phyloP scores from a whole-genome alignment of 2,113 vertebrate species.

The Stigmatopora nigra region DNA sequence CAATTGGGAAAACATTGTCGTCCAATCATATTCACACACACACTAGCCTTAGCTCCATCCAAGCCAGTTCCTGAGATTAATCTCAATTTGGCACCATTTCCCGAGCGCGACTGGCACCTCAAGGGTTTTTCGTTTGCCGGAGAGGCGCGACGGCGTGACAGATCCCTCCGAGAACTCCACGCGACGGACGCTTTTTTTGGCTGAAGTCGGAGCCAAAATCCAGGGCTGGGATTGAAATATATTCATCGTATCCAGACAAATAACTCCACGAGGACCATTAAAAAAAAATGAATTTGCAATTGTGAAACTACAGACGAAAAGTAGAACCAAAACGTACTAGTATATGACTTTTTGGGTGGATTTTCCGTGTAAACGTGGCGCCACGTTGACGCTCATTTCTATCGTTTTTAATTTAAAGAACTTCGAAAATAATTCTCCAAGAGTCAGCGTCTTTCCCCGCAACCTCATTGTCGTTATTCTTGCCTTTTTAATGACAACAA shows the following conservation, averaged over 20 bases:
- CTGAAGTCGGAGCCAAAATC: conserved; percentile 44
- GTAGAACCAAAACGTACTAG: neutral
- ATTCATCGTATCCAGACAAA: conserved; percentile 48
- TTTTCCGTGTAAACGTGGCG: neutral
- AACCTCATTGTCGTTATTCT: conserved; percentile 1
- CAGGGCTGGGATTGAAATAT: conserved; percentile 49
- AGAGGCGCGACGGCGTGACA: conserved; percentile 22
- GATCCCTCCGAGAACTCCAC: conserved; percentile 51
- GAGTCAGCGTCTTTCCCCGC: neutral
- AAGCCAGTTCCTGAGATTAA: neutral
- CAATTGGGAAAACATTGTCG: too few species aligned
- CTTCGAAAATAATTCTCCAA: neutral
- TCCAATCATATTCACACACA: neutral
- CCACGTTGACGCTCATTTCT: neutral
- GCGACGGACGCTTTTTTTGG: conserved; percentile 38
- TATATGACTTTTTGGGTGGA: neutral
- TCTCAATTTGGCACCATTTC: neutral
- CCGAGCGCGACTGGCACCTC: neutral
- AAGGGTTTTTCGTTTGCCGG: neutral
- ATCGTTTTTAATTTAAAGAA: neutral
- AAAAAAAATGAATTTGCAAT: neutral
- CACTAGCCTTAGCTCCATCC: neutral
- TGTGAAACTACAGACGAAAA: neutral
- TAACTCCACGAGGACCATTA: conserved; percentile 15
- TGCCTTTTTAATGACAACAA: neutral